Conservation (phyloP, 2,888 invertebrate genomes). For the Tanytarsus gracilentus region DNA sequence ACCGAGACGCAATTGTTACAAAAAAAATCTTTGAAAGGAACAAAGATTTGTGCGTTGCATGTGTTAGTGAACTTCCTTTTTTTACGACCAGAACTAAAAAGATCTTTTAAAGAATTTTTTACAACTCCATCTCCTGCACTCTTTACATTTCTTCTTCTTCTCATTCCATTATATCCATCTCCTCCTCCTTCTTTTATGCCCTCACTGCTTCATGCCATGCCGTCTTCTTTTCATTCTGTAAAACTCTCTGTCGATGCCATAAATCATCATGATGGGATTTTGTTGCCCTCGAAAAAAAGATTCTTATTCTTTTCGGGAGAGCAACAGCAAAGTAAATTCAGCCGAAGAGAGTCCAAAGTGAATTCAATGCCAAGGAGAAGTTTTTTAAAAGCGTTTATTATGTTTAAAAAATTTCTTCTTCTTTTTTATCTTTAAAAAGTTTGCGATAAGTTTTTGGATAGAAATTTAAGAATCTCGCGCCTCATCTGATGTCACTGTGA, state of each 20-base stretch:
- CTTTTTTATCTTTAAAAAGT: neutral
- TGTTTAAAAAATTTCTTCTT: neutral
- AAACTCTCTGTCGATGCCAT: neutral
- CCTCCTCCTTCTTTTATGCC: neutral
- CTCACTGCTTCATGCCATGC: neutral
- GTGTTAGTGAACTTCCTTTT: conserved; percentile 23
- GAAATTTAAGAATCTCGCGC: no score
- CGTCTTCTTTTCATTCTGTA: neutral
- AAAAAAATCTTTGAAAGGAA: neutral
- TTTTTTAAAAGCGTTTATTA: no score
- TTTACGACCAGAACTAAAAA: neutral
- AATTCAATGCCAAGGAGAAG: no score
- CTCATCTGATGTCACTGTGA: no score
- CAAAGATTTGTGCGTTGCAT: neutral
- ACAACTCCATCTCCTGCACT: conserved; percentile 2
- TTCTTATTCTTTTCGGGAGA: conserved; percentile 6
- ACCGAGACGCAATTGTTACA: no score
- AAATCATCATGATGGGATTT: conserved; percentile 25
- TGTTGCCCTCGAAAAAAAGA: conserved; percentile 5
- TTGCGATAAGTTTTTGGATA: no score
- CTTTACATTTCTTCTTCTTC: neutral
- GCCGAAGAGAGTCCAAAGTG: no score
- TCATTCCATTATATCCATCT: neutral
- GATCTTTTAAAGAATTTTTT: neutral
- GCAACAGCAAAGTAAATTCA: no score